Conservation (phyloP, 2,797 vertebrate species). For the Melopsittacus undulatus region DNA sequence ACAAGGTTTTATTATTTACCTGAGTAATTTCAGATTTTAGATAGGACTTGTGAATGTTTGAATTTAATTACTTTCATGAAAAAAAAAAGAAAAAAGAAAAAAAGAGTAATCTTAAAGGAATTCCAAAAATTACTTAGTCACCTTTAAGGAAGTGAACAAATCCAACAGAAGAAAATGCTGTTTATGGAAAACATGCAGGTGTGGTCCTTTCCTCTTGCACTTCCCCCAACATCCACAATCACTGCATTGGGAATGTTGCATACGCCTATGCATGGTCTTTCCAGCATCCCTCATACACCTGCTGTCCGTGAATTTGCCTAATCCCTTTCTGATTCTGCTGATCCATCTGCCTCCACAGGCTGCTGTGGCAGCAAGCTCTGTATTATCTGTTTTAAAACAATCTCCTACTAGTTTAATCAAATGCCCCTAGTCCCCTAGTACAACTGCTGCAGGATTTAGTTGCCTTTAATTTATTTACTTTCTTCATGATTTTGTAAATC, state of each 20-base stretch:
- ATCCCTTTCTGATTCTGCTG: neutral
- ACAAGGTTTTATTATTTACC: neutral
- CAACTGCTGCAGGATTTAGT: neutral
- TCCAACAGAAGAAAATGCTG: neutral
- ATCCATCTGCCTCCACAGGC: neutral
- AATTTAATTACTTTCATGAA: neutral
- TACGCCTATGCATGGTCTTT: fast-evolving
- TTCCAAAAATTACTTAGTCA: neutral
- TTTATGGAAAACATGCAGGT: neutral
- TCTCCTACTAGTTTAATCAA: neutral
- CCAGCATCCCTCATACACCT: neutral
- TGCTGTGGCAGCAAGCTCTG: neutral
- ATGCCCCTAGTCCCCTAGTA: neutral
- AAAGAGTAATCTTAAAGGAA: neutral
- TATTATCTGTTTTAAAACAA: neutral
- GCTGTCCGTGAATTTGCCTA: neutral
- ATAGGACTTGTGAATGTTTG: neutral
- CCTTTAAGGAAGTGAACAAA: neutral
- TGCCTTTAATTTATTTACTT: neutral
- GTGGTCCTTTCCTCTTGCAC: neutral
- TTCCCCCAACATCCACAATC: neutral
- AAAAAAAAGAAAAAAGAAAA: neutral
- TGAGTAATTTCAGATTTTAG: neutral
- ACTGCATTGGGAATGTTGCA: neutral
- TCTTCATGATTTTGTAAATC: neutral